Conservation (phyloP, 1,140 invertebrate species). For the Epicauta chinensis region DNA sequence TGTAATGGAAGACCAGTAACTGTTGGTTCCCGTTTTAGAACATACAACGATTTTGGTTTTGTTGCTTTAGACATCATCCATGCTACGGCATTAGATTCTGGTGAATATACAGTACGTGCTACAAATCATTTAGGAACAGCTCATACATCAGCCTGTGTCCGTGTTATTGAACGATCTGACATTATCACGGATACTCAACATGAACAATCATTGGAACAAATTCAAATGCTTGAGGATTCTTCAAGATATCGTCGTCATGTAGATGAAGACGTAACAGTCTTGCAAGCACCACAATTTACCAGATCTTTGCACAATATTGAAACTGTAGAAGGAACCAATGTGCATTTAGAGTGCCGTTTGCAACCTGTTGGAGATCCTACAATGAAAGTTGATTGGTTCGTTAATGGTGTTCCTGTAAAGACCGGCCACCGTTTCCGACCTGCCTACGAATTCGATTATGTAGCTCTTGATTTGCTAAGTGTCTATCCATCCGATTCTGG, state of each 20-base stretch:
- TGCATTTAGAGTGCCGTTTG: conserved; percentile 87
- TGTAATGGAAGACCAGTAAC: conserved; percentile 84
- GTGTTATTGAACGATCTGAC: conserved; percentile 74
- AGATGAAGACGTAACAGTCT: conserved; percentile 70
- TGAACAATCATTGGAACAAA: conserved; percentile 89
- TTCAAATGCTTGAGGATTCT: conserved; percentile 89
- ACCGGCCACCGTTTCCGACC: conserved; percentile 92
- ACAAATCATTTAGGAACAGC: conserved; percentile 90
- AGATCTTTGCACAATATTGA: conserved; percentile 84
- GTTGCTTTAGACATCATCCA: conserved; percentile 87
- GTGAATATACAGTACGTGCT: conserved; percentile 85
- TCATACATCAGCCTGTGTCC: conserved; percentile 83
- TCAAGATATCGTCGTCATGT: conserved; percentile 62
- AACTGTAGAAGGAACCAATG: conserved; percentile 85
- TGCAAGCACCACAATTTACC: conserved; percentile 81
- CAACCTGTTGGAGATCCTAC: conserved; percentile 91
- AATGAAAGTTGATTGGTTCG: conserved; percentile 96
- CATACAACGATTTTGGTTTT: conserved; percentile 93
- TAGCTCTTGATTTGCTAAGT: conserved; percentile 89
- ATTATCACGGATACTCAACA: conserved; percentile 92
- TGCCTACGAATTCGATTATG: conserved; percentile 96
- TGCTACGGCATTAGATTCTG: conserved; percentile 80
- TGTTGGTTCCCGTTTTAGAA: conserved; percentile 84
- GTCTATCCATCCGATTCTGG: conserved; percentile 97
- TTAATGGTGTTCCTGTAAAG: conserved; percentile 83